Percentiles rank a stretch among this genome's conserved stretches.
Conservation (phyloP, 2,888 invertebrate species). For the Diadegma fenestrale region DNA sequence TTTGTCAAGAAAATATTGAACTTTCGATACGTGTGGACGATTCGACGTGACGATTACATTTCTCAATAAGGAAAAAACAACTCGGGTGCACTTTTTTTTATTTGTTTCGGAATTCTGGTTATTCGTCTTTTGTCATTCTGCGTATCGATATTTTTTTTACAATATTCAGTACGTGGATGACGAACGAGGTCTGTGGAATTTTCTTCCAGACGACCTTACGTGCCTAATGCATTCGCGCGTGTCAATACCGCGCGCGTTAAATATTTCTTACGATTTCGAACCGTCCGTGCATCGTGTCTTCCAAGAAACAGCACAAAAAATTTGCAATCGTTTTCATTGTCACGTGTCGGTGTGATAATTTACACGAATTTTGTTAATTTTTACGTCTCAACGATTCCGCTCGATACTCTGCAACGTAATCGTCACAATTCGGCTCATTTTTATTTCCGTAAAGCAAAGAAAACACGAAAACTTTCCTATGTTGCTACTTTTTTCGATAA, state of each 20-base stretch:
- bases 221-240: constrained; percentile 3
- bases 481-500: background rate
- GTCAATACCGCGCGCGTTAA: background rate
- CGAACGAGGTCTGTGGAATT: constrained; percentile 23
- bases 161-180: background rate
- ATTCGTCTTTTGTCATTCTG: background rate
- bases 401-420: background rate
- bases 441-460: background rate
- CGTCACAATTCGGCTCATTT: background rate
- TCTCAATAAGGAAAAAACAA: background rate
- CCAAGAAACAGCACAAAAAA: background rate
- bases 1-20: constrained; percentile 36
- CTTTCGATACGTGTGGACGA: background rate
- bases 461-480: background rate
- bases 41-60: constrained; percentile 3
- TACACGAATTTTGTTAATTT: background rate
- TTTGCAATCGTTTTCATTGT: background rate
- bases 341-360: constrained; percentile 5
- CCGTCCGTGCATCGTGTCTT: background rate
- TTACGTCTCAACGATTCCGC: background rate
- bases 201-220: constrained; percentile 1
- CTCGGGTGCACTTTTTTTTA: background rate
- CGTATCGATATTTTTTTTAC: constrained; percentile 12
- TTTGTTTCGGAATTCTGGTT: background rate
- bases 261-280: background rate